phyloP scores from a whole-genome alignment of 2,888 invertebrate species.

The Theretra japonica region DNA sequence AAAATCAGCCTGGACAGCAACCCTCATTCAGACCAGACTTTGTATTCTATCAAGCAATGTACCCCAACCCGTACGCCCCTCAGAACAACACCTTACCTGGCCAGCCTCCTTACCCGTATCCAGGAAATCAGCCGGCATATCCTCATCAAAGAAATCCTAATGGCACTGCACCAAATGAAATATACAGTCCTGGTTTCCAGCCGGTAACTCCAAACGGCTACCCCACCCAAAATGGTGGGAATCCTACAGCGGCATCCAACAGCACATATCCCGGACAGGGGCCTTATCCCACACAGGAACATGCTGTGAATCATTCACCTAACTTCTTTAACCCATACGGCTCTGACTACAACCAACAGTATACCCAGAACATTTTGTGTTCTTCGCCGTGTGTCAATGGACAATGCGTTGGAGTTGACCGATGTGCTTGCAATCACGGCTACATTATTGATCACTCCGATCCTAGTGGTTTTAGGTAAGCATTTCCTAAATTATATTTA shows the following conservation, averaged over 20 bases:
- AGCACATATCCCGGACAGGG: conserved; percentile 32
- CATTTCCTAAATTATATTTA: neutral
- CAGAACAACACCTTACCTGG: conserved; percentile 5
- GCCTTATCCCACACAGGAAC: conserved; percentile 29
- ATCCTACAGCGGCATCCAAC: conserved; percentile 32
- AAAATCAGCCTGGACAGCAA: neutral
- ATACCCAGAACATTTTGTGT: conserved; percentile 67
- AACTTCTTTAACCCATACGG: conserved; percentile 31
- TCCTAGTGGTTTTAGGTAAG: conserved; percentile 59
- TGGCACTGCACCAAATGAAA: neutral
- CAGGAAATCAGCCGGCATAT: conserved; percentile 35
- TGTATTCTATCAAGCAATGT: conserved; percentile 21
- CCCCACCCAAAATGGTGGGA: neutral
- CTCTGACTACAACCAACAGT: conserved; percentile 7
- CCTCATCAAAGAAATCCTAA: conserved; percentile 34
- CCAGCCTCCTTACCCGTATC: conserved; percentile 33
- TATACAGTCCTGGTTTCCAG: neutral
- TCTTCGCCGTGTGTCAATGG: conserved; percentile 88
- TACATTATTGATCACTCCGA: conserved; percentile 73
- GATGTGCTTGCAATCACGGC: conserved; percentile 85
- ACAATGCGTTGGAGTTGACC: conserved; percentile 80
- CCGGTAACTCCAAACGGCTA: neutral
- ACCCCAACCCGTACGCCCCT: conserved; percentile 2
- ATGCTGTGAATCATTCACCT: conserved; percentile 28
- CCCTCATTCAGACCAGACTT: neutral